These are phyloP conservation scores for Netelia inedita DNA, from an alignment of 2,888 invertebrate genomes.

Conservation along the genomic window DNA sequence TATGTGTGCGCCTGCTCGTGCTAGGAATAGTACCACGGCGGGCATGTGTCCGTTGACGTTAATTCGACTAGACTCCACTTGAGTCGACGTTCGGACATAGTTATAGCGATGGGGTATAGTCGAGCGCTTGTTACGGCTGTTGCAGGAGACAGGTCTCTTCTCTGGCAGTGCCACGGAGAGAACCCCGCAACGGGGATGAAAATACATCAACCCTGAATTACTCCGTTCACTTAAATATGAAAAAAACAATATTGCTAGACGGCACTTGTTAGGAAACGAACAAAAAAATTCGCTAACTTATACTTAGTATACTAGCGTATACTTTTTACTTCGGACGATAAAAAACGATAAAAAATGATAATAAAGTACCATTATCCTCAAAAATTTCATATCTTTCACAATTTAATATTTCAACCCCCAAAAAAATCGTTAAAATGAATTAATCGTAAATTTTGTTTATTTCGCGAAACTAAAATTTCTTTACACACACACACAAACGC, in stretches of 20 bases:
- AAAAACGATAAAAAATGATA: too few species aligned
- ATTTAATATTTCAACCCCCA: too few species aligned
- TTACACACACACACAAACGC: too few species aligned
- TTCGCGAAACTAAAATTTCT: too few species aligned
- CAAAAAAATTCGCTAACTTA: too few species aligned
- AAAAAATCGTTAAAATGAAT: too few species aligned
- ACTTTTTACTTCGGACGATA: too few species aligned
- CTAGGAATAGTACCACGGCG: neutral
- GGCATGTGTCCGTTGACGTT: slow-evolving; percentile 50
- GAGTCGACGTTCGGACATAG: slow-evolving; percentile 58
- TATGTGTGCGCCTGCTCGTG: neutral
- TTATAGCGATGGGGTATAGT: slow-evolving; percentile 6
- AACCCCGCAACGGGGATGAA: neutral
- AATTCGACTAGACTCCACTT: slow-evolving; percentile 65
- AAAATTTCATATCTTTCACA: too few species aligned
- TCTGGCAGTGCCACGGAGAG: neutral
- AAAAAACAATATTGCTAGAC: neutral
- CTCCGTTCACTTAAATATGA: slow-evolving; percentile 1
- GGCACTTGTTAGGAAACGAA: too few species aligned
- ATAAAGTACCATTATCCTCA: too few species aligned
- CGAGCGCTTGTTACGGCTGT: slow-evolving; percentile 35
- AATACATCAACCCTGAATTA: neutral
- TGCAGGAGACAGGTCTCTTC: slow-evolving; percentile 40
- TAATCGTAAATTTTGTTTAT: too few species aligned
- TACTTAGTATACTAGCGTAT: too few species aligned